Conservation (phyloP, 2,888 invertebrate species). For the Cheilosia vernalis region DNA sequence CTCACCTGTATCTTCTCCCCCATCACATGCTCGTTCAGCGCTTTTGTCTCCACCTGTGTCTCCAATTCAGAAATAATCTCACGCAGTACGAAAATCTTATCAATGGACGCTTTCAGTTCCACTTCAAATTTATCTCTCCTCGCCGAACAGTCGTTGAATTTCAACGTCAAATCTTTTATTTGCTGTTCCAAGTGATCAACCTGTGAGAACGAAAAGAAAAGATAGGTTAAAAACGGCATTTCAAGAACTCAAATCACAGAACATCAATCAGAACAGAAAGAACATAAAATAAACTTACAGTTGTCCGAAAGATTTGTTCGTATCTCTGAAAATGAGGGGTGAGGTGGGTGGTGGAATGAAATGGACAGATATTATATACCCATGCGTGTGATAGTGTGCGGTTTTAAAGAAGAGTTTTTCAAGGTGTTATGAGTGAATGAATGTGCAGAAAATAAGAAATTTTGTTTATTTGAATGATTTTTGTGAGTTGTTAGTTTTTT, state of each 20-base stretch:
- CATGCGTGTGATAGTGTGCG: conserved; percentile 15
- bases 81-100: conserved; percentile 89
- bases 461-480: conserved; percentile 10
- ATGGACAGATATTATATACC: conserved; percentile 4
- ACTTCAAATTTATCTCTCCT: conserved; percentile 87
- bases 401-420: conserved; percentile 30
- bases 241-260: conserved; percentile 27
- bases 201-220: conserved; percentile 82
- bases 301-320: conserved; percentile 62
- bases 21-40: conserved; percentile 86
- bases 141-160: conserved; percentile 86
- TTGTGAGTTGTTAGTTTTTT: conserved; percentile 18
- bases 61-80: conserved; percentile 92
- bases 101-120: conserved; percentile 90
- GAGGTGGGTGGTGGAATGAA: neutral
- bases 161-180: conserved; percentile 87
- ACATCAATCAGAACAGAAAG: conserved; percentile 34
- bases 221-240: conserved; percentile 55
- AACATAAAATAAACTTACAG: conserved; percentile 65
- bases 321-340: conserved; percentile 53
- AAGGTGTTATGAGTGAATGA: conserved; percentile 42
- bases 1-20: conserved; percentile 84
- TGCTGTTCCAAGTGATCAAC: conserved; percentile 91
- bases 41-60: conserved; percentile 88
- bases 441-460: conserved; percentile 48